A percentile compares a stretch with the other conserved stretches of the same genome.
phyloP scores from a whole-genome alignment of 2,888 invertebrate genomes.

The Dryocosmus kuriphilus region DNA sequence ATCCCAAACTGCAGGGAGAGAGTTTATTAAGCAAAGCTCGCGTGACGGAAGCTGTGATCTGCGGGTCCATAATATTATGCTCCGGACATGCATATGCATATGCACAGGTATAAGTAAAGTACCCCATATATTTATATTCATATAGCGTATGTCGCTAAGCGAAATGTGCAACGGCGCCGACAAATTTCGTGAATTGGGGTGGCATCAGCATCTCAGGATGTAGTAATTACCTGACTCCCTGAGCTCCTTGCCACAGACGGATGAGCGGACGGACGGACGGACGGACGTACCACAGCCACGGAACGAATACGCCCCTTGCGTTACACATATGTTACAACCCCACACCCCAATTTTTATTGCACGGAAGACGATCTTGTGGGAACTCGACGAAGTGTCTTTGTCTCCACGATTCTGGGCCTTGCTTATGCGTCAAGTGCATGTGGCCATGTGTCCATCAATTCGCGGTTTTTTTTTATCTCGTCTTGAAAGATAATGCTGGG shows the following conservation, averaged over 20 bases:
- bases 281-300: constrained; percentile 70
- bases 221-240: constrained; percentile 71
- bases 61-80: constrained; percentile 52
- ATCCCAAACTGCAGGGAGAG: constrained; percentile 44
- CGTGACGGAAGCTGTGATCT: constrained; percentile 73
- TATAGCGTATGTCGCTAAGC: constrained; percentile 31
- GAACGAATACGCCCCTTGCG: constrained; percentile 75
- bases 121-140: constrained; percentile 46
- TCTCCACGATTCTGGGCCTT: constrained; percentile 52
- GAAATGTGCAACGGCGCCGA: constrained; percentile 57
- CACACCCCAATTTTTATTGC: constrained; percentile 62
- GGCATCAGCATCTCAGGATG: constrained; percentile 73
- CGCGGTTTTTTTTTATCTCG: constrained; percentile 2
- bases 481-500: not conserved
- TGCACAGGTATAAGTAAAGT: constrained; percentile 53
- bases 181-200: constrained; percentile 68
- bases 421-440: constrained; percentile 45
- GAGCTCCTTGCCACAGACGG: constrained; percentile 67
- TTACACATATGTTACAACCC: constrained; percentile 76
- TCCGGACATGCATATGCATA: constrained; percentile 59
- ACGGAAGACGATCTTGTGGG: constrained; percentile 65
- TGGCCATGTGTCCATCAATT: constrained; percentile 28
- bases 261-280: constrained; percentile 61
- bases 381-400: constrained; percentile 56
- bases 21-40: constrained; percentile 66